Percentiles rank a stretch among this genome's conserved stretches.
Evolutionary conservation across 2,888 invertebrate genomes (phyloP).

Genomic region (Aelia acuminata): DNA sequence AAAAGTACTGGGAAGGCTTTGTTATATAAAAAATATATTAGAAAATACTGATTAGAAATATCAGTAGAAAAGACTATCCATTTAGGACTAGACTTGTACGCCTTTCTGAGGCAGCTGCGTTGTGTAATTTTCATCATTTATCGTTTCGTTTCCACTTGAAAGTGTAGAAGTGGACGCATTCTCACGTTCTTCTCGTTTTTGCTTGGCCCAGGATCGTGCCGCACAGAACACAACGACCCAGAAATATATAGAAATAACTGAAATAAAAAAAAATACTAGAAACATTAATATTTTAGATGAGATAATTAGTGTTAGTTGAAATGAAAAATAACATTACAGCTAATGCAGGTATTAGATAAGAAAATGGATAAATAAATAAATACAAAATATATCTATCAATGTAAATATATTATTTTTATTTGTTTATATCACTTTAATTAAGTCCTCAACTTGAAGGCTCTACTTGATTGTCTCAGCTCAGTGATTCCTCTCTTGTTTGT

Average conservation of each 20-base stretch:
- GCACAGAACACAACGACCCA: constrained; percentile 66
- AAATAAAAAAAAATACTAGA: constrained; percentile 47
- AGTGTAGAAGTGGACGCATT: constrained; percentile 63
- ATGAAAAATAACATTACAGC: too few species aligned
- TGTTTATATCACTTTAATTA: too few species aligned
- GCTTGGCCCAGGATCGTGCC: constrained; percentile 64
- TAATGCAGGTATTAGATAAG: too few species aligned
- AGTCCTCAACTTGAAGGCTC: too few species aligned
- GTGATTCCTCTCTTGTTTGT: too few species aligned
- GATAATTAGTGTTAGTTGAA: background rate
- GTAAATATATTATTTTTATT: too few species aligned
- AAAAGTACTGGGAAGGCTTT: constrained; percentile 25
- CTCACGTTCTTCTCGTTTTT: constrained; percentile 64
- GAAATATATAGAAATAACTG: constrained; percentile 66
- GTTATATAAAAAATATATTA: constrained; percentile 31
- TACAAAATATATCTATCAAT: too few species aligned
- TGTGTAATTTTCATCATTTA: constrained; percentile 61
- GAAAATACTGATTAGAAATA: constrained; percentile 32
- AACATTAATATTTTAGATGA: background rate
- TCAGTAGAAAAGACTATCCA: constrained; percentile 6
- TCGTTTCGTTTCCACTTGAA: constrained; percentile 64
- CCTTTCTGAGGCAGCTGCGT: constrained; percentile 14
- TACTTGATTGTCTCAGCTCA: too few species aligned
- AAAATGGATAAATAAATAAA: too few species aligned
- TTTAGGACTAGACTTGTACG: constrained; percentile 57